Percentiles rank a stretch among this genome's conserved stretches.
Conservation (phyloP, 2,888 invertebrate species). For the Diplazon laetatorius region DNA sequence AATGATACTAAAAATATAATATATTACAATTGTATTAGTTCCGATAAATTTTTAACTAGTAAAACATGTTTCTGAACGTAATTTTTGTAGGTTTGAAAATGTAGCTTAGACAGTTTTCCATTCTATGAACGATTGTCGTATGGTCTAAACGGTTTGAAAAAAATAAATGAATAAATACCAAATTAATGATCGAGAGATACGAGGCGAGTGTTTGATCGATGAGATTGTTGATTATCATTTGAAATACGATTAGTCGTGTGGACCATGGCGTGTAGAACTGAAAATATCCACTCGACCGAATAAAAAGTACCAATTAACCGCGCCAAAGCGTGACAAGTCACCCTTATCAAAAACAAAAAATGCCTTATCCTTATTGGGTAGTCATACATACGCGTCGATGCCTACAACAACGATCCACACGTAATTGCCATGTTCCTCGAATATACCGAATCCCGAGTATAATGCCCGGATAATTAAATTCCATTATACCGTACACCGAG, state of each 20-base stretch:
- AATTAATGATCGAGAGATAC: no score
- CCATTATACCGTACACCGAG: slow-evolving; percentile 31
- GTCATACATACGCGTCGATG: not conserved
- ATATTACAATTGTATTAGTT: no score
- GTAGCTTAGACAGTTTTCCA: slow-evolving; percentile 2
- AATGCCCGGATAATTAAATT: slow-evolving; percentile 51
- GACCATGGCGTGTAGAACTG: not conserved
- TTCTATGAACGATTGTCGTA: no score
- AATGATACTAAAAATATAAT: no score
- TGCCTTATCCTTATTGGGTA: slow-evolving; percentile 5
- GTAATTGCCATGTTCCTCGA: slow-evolving; percentile 27
- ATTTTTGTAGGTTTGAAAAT: not conserved
- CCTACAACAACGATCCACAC: not conserved
- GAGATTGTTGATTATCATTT: not conserved
- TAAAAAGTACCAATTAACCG: slow-evolving; percentile 1
- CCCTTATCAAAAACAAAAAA: not conserved
- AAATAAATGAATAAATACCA: no score
- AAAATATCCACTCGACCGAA: not conserved
- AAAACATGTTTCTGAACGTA: not conserved
- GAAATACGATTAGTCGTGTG: not conserved
- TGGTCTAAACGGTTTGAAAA: no score
- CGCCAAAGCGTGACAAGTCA: not conserved
- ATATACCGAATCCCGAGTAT: not conserved
- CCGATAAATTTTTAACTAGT: no score
- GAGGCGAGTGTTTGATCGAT: not conserved